Base-by-base conservation (phyloP, 1,140 invertebrate species). In the Orussus abietinus region DNA sequence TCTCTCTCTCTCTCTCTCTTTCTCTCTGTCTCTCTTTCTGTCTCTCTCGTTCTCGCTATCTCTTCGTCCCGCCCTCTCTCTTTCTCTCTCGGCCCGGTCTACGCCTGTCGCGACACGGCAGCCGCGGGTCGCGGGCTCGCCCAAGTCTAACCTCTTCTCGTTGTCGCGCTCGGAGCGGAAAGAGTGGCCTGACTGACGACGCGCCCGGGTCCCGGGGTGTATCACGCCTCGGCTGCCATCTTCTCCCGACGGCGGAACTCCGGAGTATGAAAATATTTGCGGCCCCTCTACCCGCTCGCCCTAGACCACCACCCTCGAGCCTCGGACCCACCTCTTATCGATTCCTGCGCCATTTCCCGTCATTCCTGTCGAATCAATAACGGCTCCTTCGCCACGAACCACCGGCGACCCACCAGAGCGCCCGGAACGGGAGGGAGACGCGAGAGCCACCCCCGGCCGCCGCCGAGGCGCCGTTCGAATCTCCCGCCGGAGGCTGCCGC, bases 281-380 rank as follows among this genome's bases (percentile, higher is more conserved):
- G 50, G 49, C 57, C 53, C 47, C 53, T 50, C 50, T 40, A 53
- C 47, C 33, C 42, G 44, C 38, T 30, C 47, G 29, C 22, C 36
- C 45, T 38, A 22, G 22, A 25, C 22, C n/a, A 25, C 22, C 19
- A 12, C 35, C 34, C 14, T 20, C 29, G 14, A 36, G 15, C 12
- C 34, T n/a, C 18, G 13, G 18, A 15, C 13, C 64, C 66, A 65
- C 69, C 68, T 64, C 63, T 59, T 70, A 72, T 72, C 68, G 69
- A 72, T 72, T 72, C 57, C 66, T 70, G 66, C 66, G 65, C 69
- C 58, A 69, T 69, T 69, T 67, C 59, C 61, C 67, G 65, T 69
- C 64, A 61, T 63, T 64, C 62, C 62, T 55, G 55, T 57, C 53
- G 52, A 70, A 70, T 70, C 67, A 69, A 70, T 70, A 70, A 69